Evolutionary conservation across 1,140 invertebrate genomes (phyloP).

Genomic region (Melanaphis sacchari): DNA sequence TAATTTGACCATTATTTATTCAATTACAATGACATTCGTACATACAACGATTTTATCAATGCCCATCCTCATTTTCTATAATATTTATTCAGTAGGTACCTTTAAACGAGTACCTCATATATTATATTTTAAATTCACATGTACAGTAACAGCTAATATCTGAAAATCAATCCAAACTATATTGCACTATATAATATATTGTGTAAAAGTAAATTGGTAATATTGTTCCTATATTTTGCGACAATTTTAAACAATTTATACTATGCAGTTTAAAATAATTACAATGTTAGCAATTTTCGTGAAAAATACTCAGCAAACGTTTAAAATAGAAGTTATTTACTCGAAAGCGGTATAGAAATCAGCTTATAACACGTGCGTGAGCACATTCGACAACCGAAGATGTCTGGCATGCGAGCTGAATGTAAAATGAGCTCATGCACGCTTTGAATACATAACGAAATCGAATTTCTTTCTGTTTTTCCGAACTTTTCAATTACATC

Average conservation of each 20-base stretch:
- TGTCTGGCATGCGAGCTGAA: slow-evolving; percentile 44
- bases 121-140: background rate
- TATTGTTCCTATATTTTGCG: background rate
- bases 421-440: slow-evolving; percentile 42
- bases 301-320: background rate
- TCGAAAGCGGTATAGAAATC: slow-evolving; percentile 45
- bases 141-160: background rate
- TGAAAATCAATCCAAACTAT: background rate
- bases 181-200: background rate
- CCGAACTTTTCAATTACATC: slow-evolving; percentile 57
- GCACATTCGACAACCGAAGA: slow-evolving; percentile 55
- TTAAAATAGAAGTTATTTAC: slow-evolving; percentile 45
- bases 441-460: slow-evolving; percentile 56
- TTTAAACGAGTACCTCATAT: background rate
- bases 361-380: slow-evolving; percentile 52
- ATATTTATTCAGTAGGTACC: background rate
- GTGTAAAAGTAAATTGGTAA: no score
- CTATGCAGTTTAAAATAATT: background rate
- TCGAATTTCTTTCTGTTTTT: slow-evolving; percentile 56
- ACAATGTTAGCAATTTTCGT: background rate
- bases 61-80: background rate
- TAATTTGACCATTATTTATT: background rate
- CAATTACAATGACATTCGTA: background rate
- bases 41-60: background rate
- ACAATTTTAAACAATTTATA: background rate